Base-by-base conservation (phyloP, 1,140 invertebrate species). In the Mamestra configurata region DNA sequence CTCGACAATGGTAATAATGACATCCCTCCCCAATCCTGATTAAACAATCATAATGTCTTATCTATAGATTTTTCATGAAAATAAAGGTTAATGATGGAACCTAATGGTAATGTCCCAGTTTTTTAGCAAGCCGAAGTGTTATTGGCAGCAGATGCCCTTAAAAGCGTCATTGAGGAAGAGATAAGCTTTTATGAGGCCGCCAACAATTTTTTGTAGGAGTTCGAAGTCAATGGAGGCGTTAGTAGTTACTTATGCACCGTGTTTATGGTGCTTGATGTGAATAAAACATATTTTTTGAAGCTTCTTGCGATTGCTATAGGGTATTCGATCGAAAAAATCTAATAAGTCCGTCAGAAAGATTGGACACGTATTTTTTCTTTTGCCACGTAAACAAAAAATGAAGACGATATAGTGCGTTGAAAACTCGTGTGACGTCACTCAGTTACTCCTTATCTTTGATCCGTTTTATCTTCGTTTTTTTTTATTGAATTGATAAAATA, bases 101-200 rank as follows among this genome's bases (percentile, higher is more conserved):
- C n/a, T 73, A 73, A 73, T 55, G 71, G 35, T 73, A n/a, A 40
- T 68, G 64, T 22, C 49, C 53, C 31, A 53, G 71, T 73, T 73
- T 71, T 72, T 55, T 73, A 73, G 31, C 18, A 40, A 49, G 7
- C 22, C 20, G 7, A 40, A 73, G 55, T 51, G 24, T 73, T 73
- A 73, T 73, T 57, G 71, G 27, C 10, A 68, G n/a, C 51, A 73
- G 71, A 73, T 73, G 71, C 51, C 53, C 31, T 57, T 55, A 73
- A 73, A 22, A 20, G 49, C 31, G 11, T 55, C 51, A n/a, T 57
- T 57, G 71, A 53, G 53, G 71, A 73, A 57, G 18, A 53, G 49
- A 73, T 73, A 73, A 73, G 49, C 71, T 73, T 73, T 73, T 73
- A 73, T 73, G 71, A 24, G 8, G 49, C 22, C 27, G n/a, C 8